Evolutionary conservation across 2,113 vertebrate species (phyloP).

Genomic region (Sander lucioperca): DNA sequence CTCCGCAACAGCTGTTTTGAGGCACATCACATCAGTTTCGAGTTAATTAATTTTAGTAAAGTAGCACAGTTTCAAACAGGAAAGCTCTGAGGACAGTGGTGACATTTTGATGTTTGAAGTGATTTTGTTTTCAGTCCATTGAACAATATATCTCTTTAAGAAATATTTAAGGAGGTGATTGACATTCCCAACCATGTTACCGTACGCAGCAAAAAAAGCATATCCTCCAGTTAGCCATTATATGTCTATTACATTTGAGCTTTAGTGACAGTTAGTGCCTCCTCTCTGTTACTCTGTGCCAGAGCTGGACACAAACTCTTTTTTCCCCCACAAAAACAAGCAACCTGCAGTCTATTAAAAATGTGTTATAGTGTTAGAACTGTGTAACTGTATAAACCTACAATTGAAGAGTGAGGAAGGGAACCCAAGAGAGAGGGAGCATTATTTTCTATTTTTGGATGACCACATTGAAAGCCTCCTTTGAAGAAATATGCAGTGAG

Average conservation of each 20-base stretch:
- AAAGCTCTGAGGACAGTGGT: slow-evolving; percentile 43
- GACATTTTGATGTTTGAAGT: slow-evolving; percentile 45
- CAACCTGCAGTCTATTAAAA: not conserved
- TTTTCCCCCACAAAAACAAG: not conserved
- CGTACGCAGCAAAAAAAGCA: slow-evolving; percentile 11
- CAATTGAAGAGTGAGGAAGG: not conserved
- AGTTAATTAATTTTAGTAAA: slow-evolving; percentile 53
- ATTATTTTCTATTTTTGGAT: slow-evolving; percentile 29
- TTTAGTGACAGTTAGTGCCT: not conserved
- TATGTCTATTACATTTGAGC: slow-evolving; percentile 1
- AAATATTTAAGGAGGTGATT: slow-evolving; percentile 22
- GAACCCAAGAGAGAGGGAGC: not conserved
- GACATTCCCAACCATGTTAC: slow-evolving; percentile 5
- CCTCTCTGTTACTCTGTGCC: not conserved
- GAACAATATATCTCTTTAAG: slow-evolving; percentile 10
- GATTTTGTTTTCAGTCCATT: slow-evolving; percentile 27
- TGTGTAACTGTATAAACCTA: not conserved
- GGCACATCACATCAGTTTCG: slow-evolving; percentile 49
- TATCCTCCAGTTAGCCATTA: not conserved
- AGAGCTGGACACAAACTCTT: not conserved
- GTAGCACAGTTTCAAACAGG: slow-evolving; percentile 19
- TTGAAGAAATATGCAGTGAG: slow-evolving; percentile 42
- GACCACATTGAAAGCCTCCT: slow-evolving; percentile 40
- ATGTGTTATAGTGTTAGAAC: not conserved
- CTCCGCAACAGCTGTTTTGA: slow-evolving; percentile 50